Evolutionary conservation across 2,797 vertebrate genomes (phyloP).

Genomic region (Dicrostonyx torquatus): DNA sequence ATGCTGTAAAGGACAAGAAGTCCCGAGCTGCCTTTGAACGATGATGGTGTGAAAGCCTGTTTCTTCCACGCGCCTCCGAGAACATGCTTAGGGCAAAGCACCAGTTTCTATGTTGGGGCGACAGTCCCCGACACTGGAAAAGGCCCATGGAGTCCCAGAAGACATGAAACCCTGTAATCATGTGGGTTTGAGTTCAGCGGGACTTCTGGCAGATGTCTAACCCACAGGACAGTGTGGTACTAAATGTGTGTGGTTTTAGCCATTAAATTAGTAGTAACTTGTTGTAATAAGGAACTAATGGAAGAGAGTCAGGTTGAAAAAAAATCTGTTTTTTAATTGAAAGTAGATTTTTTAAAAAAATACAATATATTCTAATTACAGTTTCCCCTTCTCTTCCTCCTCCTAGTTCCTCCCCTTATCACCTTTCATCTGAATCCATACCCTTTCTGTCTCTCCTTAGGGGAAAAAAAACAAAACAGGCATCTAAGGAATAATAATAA

Average conservation of each 20-base stretch:
- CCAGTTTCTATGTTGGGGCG: no score
- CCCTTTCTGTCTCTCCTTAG: not conserved
- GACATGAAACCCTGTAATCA: accelerated
- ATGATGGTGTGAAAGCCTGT: no score
- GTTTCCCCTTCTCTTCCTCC: no score
- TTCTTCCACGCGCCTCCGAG: no score
- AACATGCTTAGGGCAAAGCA: no score
- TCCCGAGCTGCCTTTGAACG: no score
- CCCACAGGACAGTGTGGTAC: not conserved
- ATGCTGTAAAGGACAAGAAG: no score
- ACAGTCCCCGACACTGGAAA: no score
- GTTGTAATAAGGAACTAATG: not conserved
- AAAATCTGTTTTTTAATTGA: not conserved
- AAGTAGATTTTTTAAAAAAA: not conserved
- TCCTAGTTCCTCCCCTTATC: not conserved
- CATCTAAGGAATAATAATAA: not conserved
- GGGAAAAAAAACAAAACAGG: not conserved
- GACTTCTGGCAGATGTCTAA: not conserved
- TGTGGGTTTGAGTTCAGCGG: not conserved
- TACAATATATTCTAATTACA: not conserved
- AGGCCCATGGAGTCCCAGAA: not conserved
- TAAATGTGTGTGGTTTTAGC: not conserved
- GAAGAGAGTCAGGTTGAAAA: not conserved
- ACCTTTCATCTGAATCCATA: not conserved
- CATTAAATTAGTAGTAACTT: not conserved